Evolutionary conservation across 2,888 invertebrate species (phyloP).

Genomic region (Euplagia quadripunctaria): DNA sequence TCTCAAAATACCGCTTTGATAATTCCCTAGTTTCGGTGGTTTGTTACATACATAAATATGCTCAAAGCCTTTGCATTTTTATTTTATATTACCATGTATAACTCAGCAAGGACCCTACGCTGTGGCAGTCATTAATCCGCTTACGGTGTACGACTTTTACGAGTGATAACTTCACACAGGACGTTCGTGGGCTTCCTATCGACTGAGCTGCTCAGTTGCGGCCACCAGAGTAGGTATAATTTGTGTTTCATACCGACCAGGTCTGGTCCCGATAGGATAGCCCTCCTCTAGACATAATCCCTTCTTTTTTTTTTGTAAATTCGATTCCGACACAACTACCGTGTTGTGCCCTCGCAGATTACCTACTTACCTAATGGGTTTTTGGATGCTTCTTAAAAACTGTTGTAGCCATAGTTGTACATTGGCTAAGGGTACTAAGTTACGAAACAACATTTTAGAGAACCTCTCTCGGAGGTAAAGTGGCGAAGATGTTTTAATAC

Average conservation of each 20-base stretch:
- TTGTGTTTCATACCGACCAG: background rate
- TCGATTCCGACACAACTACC: too few relatives aligned
- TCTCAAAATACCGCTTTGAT: background rate
- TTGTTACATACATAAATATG: background rate
- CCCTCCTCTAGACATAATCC: background rate
- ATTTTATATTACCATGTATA: too few relatives aligned
- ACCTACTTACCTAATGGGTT: too few relatives aligned
- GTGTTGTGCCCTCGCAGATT: too few relatives aligned
- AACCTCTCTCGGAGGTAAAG: background rate
- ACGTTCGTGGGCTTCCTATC: background rate
- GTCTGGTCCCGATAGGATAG: background rate
- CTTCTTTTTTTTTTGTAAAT: background rate
- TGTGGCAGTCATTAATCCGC: background rate
- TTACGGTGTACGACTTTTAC: background rate
- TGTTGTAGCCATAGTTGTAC: too few relatives aligned
- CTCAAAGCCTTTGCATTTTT: too few relatives aligned
- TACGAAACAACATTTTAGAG: constrained; percentile 1
- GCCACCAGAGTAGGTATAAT: background rate
- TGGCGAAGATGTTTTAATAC: background rate
- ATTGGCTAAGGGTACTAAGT: background rate
- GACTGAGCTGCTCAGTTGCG: background rate
- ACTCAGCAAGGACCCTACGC: too few relatives aligned
- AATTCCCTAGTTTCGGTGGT: background rate
- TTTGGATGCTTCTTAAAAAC: too few relatives aligned
- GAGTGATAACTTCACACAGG: background rate